phyloP scores from a whole-genome alignment of 2,113 vertebrate genomes.

The Triplophysa tibetana region DNA sequence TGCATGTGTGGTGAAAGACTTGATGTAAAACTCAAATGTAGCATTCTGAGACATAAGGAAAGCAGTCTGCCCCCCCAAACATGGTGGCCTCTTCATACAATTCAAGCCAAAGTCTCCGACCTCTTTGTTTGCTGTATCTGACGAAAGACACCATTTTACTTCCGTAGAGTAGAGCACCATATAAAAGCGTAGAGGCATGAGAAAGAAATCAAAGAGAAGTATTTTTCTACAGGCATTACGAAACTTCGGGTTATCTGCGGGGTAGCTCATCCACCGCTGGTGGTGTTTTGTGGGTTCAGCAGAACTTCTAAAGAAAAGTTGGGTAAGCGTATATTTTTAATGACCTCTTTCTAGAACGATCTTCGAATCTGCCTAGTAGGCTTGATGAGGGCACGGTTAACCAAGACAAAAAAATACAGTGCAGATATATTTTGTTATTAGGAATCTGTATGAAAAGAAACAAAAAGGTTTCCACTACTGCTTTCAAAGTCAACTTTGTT shows the following conservation, averaged over 20 bases:
- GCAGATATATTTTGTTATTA: conserved; percentile 71
- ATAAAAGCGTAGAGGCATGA: conserved; percentile 34
- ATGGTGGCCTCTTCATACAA: conserved; percentile 59
- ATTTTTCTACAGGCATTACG: conserved; percentile 74
- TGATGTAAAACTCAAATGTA: conserved; percentile 64
- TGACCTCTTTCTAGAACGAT: conserved; percentile 59
- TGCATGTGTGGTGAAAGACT: conserved; percentile 72
- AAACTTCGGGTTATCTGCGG: conserved; percentile 50
- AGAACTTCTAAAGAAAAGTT: conserved; percentile 54
- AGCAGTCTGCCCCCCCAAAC: conserved; percentile 39
- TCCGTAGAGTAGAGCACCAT: conserved; percentile 38
- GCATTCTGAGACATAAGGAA: conserved; percentile 53
- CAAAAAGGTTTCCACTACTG: conserved; percentile 60
- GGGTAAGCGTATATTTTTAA: conserved; percentile 71
- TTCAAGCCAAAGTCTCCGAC: conserved; percentile 72
- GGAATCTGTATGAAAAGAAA: conserved; percentile 50
- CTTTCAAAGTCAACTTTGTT: conserved; percentile 70
- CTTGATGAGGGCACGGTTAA: conserved; percentile 37
- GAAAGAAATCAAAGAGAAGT: conserved; percentile 53
- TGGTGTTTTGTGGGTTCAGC: conserved; percentile 45
- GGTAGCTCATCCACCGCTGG: conserved; percentile 37
- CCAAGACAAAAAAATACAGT: background rate
- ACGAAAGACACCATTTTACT: conserved; percentile 51
- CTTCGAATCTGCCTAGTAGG: conserved; percentile 47
- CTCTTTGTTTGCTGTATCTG: conserved; percentile 57